Conservation (phyloP, 2,888 invertebrate genomes). For the Galerucella pusilla region DNA sequence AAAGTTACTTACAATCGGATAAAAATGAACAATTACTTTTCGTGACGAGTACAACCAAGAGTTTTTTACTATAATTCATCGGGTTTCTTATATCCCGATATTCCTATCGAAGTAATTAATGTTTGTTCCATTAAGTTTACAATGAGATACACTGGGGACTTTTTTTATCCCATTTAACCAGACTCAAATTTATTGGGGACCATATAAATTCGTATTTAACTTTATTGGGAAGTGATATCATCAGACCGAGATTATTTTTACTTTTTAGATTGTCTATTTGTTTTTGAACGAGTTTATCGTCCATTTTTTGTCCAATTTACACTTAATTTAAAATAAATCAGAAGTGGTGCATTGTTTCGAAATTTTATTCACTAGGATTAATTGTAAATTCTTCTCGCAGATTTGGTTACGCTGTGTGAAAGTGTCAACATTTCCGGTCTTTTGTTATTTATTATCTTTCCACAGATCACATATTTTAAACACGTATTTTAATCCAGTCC, state of each 20-base stretch:
- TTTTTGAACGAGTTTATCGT: neutral
- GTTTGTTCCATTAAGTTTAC: slow-evolving; percentile 30
- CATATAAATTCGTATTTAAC: slow-evolving; percentile 31
- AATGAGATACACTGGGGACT: slow-evolving; percentile 15
- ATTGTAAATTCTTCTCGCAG: slow-evolving; percentile 11
- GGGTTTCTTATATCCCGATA: slow-evolving; percentile 14
- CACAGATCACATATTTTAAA: no score
- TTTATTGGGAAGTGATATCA: slow-evolving; percentile 17
- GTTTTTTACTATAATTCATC: slow-evolving; percentile 9
- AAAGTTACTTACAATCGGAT: no score
- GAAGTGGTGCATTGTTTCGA: neutral
- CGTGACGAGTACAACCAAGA: neutral
- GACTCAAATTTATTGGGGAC: slow-evolving; percentile 26
- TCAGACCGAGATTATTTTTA: no score
- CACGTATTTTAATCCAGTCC: neutral
- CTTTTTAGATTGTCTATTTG: no score
- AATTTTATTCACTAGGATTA: slow-evolving; percentile 5
- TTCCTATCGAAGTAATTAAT: slow-evolving; percentile 25
- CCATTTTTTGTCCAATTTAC: no score
- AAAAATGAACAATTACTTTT: neutral
- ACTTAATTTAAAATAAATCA: no score
- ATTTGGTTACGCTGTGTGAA: slow-evolving; percentile 2
- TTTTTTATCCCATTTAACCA: slow-evolving; percentile 28
- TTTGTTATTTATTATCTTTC: neutral
- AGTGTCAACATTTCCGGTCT: slow-evolving; percentile 1